phyloP scores from a whole-genome alignment of 2,888 invertebrate genomes.

The Epiperipatus broadwayi region DNA sequence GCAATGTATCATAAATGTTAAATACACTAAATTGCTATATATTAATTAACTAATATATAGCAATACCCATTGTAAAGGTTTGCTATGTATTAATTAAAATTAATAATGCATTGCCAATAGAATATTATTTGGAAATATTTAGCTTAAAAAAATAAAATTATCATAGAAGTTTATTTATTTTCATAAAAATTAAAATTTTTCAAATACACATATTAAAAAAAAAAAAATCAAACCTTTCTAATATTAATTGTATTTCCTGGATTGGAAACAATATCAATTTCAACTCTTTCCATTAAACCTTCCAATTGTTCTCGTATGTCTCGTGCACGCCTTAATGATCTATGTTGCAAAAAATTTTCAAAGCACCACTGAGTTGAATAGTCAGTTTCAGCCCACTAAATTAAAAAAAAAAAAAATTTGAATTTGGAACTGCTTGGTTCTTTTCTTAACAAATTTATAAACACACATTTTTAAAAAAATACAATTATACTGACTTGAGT shows the following conservation, averaged over 20 bases:
- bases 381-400: constrained; percentile 70
- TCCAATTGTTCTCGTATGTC: constrained; percentile 90
- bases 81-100: too few relatives aligned
- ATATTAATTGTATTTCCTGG: constrained; percentile 63
- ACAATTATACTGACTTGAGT: constrained; percentile 40
- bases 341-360: constrained; percentile 93
- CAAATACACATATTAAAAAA: constrained; percentile 1
- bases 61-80: too few relatives aligned
- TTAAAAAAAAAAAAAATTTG: constrained; percentile 14
- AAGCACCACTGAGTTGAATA: constrained; percentile 97
- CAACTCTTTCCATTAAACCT: constrained; percentile 84
- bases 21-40: too few relatives aligned
- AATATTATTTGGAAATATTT: too few relatives aligned
- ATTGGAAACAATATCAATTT: constrained; percentile 78
- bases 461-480: too few relatives aligned
- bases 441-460: constrained; percentile 14
- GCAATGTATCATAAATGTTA: too few relatives aligned
- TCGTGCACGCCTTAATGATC: constrained; percentile 82
- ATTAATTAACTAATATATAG: too few relatives aligned
- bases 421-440: neutral
- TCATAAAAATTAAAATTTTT: neutral
- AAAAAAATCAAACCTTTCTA: constrained; percentile 44
- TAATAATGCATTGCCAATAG: too few relatives aligned
- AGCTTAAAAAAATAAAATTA: constrained; percentile 8
- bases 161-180: neutral